Evolutionary conservation across 2,797 vertebrate genomes (phyloP), one percentile per base, ranked within the genome.

Genomic region (Pipistrellus kuhlii): DNA sequence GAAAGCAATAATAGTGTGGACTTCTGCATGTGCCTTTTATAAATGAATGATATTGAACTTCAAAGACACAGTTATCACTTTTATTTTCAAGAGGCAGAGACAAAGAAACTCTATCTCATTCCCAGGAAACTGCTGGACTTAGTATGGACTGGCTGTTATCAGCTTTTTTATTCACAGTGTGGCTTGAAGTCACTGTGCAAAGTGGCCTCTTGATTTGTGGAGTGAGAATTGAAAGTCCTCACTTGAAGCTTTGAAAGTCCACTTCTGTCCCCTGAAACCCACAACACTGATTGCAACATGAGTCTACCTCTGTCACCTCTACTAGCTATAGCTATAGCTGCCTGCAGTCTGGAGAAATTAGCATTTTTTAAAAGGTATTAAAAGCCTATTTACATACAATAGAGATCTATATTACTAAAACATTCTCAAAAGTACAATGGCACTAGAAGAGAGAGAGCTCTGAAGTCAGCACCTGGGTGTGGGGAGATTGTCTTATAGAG

Each of bases 321-420:
- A 38, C 9, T 46, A 35, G 35, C 35, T 35, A 35, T 35, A 35
- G 69, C 44, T 41, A 0, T 41, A 93, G 35, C 88, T 73, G 35
- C 69, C 57, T 48, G 12, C 57, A 44, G 46, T 27, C 85, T 85
- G 12, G 32, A 72, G 18, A 92, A 85, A 87, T 69, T 57, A 95
- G 35, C 35, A 75, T 82, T 92, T 93, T 85, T 77, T 27, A 53
- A 94, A 94, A 94, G 18, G 15, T 53, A 64, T 81, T 88, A 35
- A 76, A 94, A 81, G 57, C 3, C 20, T 25, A 69, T 62, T 92
- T 85, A 18, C 21, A 27, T 73, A 53, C 68, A 90, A 38, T 12
- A 76, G 15, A 89, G 6, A 64, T 62, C 32, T 83, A 81, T 59
- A 41, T 44, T 68, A 35, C 64, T 38, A 18, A 23, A 46, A 59